Base-by-base conservation (phyloP, 2,888 invertebrate genomes). In the Atethmia centrago region DNA sequence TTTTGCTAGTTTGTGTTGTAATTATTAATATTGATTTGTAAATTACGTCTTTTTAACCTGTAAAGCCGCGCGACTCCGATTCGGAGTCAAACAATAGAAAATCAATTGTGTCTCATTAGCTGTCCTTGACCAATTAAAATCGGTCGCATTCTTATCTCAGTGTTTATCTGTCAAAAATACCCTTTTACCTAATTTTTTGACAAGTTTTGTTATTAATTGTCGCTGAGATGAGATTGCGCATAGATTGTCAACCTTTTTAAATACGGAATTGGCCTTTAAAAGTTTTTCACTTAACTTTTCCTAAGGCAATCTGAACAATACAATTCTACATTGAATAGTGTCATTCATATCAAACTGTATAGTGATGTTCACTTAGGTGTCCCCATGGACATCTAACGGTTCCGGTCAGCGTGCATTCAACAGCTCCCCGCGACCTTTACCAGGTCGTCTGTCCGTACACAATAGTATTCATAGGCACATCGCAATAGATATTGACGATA, bases 391-490 rank as follows among this genome's bases (percentile, higher is more conserved):
- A 58, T 69, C 62, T 40, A 63, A 63, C 49, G n/a, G 45, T 25
- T 51, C 47, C 49, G 58, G 45, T 40, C 25, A 36, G 7, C 36
- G 12, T 55, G 14, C 42, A 79, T 83, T 83, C 55, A 80, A 42
- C 51, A 73, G 56, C 42, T 67, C 53, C 3, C 21, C 7, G n/a
- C 55, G 68, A 80, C 77, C 81, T 84, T 42, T 71, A 68, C 53
- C 47, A 68, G 40, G 40, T 74, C 42, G 16, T 5, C 69, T 36
- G 47, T 69, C 66, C 28, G 16, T 56, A 40, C 31, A 53, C 47
- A 83, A 82, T 77, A 53, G 58, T 47, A 77, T 79, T 77, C 80
- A 83, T 55, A 77, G 53, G 58, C 45, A 59, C 65, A 68, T 49
- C 58, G 47, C 71, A 59, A 61, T 69, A 71, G 40, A 21, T 42